These are phyloP conservation scores for Dinocampus coccinellae DNA, from an alignment of 2,888 invertebrate genomes.

Conservation along the genomic window DNA sequence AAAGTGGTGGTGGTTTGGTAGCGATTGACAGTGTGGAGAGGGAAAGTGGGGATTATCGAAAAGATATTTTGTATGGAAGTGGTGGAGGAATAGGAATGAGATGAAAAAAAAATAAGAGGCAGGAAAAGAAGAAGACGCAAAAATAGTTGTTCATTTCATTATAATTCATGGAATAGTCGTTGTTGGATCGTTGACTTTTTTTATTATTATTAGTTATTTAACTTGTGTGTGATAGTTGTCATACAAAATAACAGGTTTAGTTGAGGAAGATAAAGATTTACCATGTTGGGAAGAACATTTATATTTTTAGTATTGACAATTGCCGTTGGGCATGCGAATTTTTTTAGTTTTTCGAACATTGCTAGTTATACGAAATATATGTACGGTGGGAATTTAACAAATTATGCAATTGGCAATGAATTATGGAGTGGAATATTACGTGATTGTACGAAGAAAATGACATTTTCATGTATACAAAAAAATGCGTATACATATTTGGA, in stretches of 20 bases:
- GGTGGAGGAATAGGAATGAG: neutral
- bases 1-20: neutral
- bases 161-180: neutral
- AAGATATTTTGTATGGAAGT: neutral
- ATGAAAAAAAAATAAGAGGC: neutral
- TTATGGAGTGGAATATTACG: slow-evolving; percentile 82
- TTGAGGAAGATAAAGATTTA: neutral
- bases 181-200: neutral
- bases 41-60: neutral
- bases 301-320: slow-evolving; percentile 33
- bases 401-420: slow-evolving; percentile 70
- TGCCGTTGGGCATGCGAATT: slow-evolving; percentile 43
- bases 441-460: slow-evolving; percentile 77
- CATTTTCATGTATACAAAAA: slow-evolving; percentile 82
- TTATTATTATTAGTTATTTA: neutral
- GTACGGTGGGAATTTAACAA: slow-evolving; percentile 56
- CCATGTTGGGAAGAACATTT: slow-evolving; percentile 33
- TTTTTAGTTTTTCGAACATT: slow-evolving; percentile 58
- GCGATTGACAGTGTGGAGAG: neutral
- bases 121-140: neutral
- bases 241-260: neutral
- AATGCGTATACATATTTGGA: slow-evolving; percentile 82
- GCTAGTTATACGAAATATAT: slow-evolving; percentile 61
- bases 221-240: neutral
- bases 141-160: neutral